Percentiles rank a stretch among this genome's conserved stretches.
Conservation (phyloP, 2,113 vertebrate species). For the Entomyzon cyanotis region DNA sequence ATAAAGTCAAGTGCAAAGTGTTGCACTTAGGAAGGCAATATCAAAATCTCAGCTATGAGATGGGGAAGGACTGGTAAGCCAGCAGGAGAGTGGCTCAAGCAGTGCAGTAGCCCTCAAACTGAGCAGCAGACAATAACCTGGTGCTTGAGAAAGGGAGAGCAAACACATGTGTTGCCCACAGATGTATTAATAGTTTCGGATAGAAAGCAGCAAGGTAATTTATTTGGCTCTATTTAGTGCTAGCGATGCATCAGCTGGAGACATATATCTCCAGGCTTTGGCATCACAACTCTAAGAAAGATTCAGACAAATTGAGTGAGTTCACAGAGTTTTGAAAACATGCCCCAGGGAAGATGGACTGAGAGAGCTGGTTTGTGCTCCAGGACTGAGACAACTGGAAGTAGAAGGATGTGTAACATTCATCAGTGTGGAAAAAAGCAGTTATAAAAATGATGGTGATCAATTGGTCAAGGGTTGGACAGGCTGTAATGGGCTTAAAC, state of each 20-base stretch:
- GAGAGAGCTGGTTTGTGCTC: conserved; percentile 3
- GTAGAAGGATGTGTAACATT: neutral
- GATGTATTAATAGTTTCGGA: neutral
- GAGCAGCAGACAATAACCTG: conserved; percentile 9
- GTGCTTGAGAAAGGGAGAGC: conserved; percentile 16
- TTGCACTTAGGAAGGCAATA: conserved; percentile 34
- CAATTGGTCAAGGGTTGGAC: neutral
- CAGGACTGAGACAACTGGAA: neutral
- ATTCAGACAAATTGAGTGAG: conserved; percentile 35
- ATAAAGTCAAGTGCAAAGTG: conserved; percentile 58
- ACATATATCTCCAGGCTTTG: neutral
- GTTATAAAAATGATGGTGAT: neutral
- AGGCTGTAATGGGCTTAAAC: conserved; percentile 11
- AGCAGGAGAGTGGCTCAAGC: neutral
- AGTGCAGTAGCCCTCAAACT: conserved; percentile 13
- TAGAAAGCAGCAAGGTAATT: neutral
- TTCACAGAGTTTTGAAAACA: conserved; percentile 39
- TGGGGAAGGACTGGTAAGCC: neutral
- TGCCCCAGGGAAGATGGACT: conserved; percentile 20
- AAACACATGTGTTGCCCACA: neutral
- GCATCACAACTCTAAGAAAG: neutral
- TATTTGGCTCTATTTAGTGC: conserved; percentile 50
- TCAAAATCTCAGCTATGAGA: neutral
- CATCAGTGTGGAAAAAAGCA: neutral
- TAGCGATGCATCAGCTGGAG: conserved; percentile 8